Evolutionary conservation across 2,888 invertebrate genomes (phyloP).

Genomic region (Dryobota labecula): DNA sequence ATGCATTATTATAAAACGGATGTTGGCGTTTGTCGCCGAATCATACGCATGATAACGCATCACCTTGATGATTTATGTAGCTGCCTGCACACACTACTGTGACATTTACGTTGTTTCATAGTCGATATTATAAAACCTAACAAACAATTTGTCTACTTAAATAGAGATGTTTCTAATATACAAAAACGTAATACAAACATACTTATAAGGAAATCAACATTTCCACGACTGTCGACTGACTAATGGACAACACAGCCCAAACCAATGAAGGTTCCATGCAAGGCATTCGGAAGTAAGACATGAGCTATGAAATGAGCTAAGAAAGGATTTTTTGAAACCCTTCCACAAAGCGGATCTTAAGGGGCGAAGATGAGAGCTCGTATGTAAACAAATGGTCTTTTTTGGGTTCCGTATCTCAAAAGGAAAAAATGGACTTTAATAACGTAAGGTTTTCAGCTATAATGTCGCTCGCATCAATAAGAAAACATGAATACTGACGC

Average conservation of each 20-base stretch:
- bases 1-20: constrained; percentile 59
- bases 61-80: constrained; percentile 58
- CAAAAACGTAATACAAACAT: background rate
- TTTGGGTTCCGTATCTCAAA: too few relatives aligned
- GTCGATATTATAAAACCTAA: constrained; percentile 5
- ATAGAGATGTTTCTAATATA: background rate
- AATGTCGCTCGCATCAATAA: too few relatives aligned
- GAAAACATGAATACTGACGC: too few relatives aligned
- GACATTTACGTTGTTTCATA: constrained; percentile 40
- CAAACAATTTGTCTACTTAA: background rate
- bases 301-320: background rate
- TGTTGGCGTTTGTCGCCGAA: constrained; percentile 45
- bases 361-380: too few relatives aligned
- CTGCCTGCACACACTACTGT: constrained; percentile 33
- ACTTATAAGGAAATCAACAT: background rate
- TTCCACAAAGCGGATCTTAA: too few relatives aligned
- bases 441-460: too few relatives aligned
- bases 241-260: background rate
- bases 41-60: constrained; percentile 51
- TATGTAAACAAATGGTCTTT: too few relatives aligned
- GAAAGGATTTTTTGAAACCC: background rate
- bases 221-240: background rate
- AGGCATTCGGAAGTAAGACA: background rate
- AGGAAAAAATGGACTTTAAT: too few relatives aligned
- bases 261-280: background rate